Base-by-base conservation (phyloP, 2,797 vertebrate genomes). In the Lithobates pipiens region DNA sequence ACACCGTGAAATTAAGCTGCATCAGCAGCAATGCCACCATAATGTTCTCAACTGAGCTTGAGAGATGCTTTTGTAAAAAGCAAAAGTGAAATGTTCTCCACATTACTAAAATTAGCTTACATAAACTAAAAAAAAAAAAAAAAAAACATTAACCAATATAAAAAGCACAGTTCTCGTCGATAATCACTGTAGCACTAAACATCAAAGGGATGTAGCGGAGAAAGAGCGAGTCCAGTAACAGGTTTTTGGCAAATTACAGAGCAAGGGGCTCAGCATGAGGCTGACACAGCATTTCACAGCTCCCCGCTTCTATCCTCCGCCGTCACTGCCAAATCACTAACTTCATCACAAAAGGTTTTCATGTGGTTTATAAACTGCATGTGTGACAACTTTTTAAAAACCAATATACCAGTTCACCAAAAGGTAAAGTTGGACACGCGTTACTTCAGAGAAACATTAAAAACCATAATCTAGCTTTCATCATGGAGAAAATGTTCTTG, bases 281-380 rank as follows among this genome's bases (percentile, higher is more conserved):
- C 70, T 74, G 54, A 82, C 54, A 39, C 80, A 82, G 80, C 80
- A 50, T 15, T 68, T 67, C 80, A 57, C 71, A 80, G 77, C 67
- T 76, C 42, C 42, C n/a, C 2, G 39, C n/a, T 23, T 25, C 81
- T 76, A 32, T 46, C 36, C 54, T 42, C 50, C 27, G 69, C 23
- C 18, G 9, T 81, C 71, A 32, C 57, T 68, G 81, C 25, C 71
- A 75, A 75, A 76, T 76, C 81, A 46, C 72, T 46, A 74, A 75
- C 57, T 29, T 63, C 71, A 82, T 46, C 34, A 70, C 34, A 82
- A 74, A 63, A 23, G 21, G 23, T 18, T 72, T 63, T 21, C 23
- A 34, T 68, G 63, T 46, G 57, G 39, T n/a, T 82, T 76, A 29
- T 1, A 46, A 46, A 67, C n/a, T 9, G n/a, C 34, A 46, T 34